Conservation (phyloP, 1,140 invertebrate species). For the Drosophila novamexicana region DNA sequence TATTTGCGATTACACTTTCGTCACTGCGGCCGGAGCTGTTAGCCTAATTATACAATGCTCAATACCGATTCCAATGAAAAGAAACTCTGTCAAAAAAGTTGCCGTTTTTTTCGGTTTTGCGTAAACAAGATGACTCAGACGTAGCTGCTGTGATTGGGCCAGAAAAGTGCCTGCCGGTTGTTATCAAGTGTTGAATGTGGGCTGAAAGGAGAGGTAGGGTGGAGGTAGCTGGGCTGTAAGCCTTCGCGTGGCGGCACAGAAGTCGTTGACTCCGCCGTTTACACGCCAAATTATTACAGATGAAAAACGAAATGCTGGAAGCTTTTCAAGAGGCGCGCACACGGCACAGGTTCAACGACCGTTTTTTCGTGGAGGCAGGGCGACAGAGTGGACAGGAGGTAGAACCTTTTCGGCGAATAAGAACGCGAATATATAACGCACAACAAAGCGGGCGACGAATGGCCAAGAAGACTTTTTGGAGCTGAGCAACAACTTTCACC, state of each 20-base stretch:
- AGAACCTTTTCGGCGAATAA: conserved; percentile 72
- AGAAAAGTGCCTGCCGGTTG: conserved; percentile 13
- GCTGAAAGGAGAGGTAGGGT: neutral
- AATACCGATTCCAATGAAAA: conserved; percentile 75
- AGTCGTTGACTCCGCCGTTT: conserved; percentile 76
- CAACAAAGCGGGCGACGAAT: conserved; percentile 74
- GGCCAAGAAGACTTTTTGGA: conserved; percentile 48
- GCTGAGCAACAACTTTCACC: conserved; percentile 80
- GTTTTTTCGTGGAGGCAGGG: conserved; percentile 53
- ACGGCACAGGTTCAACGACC: conserved; percentile 70
- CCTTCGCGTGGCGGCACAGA: conserved; percentile 45
- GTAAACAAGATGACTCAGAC: conserved; percentile 54
- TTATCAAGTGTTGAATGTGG: conserved; percentile 22
- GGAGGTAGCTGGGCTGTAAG: neutral
- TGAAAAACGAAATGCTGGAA: conserved; percentile 65
- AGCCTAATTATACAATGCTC: conserved; percentile 76
- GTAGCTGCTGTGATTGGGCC: neutral
- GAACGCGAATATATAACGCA: conserved; percentile 71
- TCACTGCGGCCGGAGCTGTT: conserved; percentile 61
- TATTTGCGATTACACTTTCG: conserved; percentile 72
- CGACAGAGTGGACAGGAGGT: neutral
- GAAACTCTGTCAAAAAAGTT: conserved; percentile 66
- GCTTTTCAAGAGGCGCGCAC: conserved; percentile 19
- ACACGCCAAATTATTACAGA: conserved; percentile 82
- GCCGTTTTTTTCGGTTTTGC: conserved; percentile 31